These are phyloP conservation scores for Argyra leucocephala DNA, from an alignment of 2,888 invertebrate species.

Conservation along the genomic window DNA sequence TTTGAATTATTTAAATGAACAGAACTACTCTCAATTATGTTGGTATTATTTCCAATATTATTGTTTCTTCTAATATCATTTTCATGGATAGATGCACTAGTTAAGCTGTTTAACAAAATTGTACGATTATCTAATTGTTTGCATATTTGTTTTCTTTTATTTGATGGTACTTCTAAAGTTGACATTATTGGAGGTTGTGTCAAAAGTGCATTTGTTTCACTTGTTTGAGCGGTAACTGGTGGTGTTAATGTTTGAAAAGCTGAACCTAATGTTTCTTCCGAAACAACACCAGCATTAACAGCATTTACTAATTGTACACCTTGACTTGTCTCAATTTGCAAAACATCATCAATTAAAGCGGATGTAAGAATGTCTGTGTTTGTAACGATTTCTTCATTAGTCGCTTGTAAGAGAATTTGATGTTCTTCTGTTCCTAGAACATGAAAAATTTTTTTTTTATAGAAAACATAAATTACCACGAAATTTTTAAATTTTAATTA, in stretches of 20 bases:
- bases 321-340: constrained; percentile 27
- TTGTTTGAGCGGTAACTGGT: constrained; percentile 45
- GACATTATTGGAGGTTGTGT: constrained; percentile 76
- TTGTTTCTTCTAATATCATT: background rate
- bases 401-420: background rate
- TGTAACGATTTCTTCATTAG: constrained; percentile 29
- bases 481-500: no score
- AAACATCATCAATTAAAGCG: constrained; percentile 61
- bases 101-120: constrained; percentile 17
- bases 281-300: constrained; percentile 25
- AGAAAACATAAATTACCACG: no score
- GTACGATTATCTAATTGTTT: background rate
- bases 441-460: no score
- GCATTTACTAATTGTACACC: constrained; percentile 16
- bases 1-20: constrained; percentile 8
- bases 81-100: constrained; percentile 13
- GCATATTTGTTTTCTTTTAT: constrained; percentile 26
- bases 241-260: background rate
- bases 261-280: constrained; percentile 10
- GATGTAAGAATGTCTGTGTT: constrained; percentile 66
- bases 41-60: background rate
- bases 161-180: constrained; percentile 59
- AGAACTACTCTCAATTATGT: background rate
- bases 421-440: background rate
- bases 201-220: constrained; percentile 65